Evolutionary conservation across 2,797 vertebrate species (phyloP).

Genomic region (Passerculus sandwichensis): DNA sequence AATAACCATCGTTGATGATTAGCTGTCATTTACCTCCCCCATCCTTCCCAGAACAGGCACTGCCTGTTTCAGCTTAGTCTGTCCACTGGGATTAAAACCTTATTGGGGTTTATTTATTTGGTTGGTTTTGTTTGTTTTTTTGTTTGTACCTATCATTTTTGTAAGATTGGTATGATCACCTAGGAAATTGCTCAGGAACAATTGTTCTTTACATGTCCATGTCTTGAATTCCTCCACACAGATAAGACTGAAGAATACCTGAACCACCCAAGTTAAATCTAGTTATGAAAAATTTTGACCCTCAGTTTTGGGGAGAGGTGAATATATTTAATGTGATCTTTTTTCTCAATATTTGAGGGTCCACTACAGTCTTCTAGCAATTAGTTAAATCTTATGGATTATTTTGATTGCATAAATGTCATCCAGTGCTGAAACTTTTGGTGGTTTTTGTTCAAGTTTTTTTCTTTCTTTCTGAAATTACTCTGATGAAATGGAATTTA

Average conservation of each 20-base stretch:
- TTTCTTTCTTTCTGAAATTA: not conserved
- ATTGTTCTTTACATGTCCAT: not conserved
- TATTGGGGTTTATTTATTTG: not conserved
- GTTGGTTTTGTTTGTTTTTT: not conserved
- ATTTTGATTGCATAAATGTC: not conserved
- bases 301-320: not conserved
- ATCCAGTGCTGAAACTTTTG: not conserved
- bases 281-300: not conserved
- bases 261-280: not conserved
- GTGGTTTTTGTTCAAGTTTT: not conserved
- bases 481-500: not conserved
- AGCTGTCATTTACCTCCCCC: not conserved
- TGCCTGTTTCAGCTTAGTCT: not conserved
- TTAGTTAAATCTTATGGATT: not conserved
- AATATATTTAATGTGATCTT: not conserved
- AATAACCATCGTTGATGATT: not conserved
- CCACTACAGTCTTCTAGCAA: not conserved
- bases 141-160: not conserved
- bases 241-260: not conserved
- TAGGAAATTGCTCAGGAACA: not conserved
- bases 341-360: not conserved
- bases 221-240: not conserved
- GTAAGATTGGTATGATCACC: not conserved
- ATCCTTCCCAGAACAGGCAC: slow-evolving; percentile 3
- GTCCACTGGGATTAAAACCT: not conserved